Conservation (phyloP, 2,113 vertebrate genomes). For the Australoheros scitulus region DNA sequence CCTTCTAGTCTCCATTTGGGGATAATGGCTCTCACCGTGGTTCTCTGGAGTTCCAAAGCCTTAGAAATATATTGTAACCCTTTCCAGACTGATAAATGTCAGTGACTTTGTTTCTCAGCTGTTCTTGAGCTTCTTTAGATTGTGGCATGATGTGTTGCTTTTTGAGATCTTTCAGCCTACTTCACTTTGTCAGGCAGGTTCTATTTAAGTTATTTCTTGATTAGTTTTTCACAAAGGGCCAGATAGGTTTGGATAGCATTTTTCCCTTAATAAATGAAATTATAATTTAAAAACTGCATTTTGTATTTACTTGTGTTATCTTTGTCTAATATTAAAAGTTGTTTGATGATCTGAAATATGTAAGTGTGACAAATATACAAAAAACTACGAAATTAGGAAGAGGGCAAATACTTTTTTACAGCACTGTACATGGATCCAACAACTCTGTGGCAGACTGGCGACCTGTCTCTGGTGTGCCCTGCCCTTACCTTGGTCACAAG, state of each 20-base stretch:
- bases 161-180: not conserved
- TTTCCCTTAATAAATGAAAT: not conserved
- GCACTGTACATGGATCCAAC: not conserved
- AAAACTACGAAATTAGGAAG: not conserved
- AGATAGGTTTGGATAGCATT: not conserved
- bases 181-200: too few relatives aligned
- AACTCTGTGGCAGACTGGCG: too few relatives aligned
- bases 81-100: not conserved
- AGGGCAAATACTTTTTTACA: not conserved
- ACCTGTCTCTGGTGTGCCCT: too few relatives aligned
- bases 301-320: not conserved
- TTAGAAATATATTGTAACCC: not conserved
- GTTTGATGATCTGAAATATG: not conserved
- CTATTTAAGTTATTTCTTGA: too few relatives aligned
- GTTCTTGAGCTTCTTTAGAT: not conserved
- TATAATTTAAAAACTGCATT: not conserved
- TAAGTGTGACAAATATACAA: not conserved
- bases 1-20: not conserved
- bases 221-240: fast-evolving
- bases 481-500: not conserved
- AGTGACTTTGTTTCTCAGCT: not conserved
- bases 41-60: not conserved
- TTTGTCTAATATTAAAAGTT: not conserved
- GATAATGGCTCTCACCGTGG: not conserved
- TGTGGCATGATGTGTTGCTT: not conserved